phyloP scores from a whole-genome alignment of 2,113 vertebrate genomes.

The Notothenia rossii region DNA sequence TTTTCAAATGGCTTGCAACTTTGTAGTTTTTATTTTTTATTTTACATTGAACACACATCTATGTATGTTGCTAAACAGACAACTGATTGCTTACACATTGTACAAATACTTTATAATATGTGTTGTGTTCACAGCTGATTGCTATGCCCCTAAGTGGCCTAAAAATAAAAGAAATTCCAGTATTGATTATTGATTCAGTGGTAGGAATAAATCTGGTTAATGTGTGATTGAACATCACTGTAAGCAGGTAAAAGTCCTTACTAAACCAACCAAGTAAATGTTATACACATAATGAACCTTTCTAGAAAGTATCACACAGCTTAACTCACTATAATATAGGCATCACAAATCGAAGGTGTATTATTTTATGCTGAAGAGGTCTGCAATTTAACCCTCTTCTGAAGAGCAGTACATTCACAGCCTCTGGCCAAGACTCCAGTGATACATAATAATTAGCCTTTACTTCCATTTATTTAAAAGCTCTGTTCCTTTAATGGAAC shows the following conservation, averaged over 20 bases:
- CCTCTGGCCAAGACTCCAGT: constrained; percentile 33
- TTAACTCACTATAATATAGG: background rate
- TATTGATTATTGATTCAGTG: too few species aligned
- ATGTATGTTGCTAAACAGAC: too few species aligned
- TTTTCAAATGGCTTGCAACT: too few species aligned
- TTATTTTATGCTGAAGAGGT: background rate
- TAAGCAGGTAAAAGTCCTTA: background rate
- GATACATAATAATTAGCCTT: constrained; percentile 26
- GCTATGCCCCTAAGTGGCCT: too few species aligned
- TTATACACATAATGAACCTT: background rate
- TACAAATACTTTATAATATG: too few species aligned
- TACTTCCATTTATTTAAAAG: constrained; percentile 19
- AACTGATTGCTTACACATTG: too few species aligned
- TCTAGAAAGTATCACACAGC: background rate
- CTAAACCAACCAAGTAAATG: background rate
- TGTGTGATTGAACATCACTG: background rate
- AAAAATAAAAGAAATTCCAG: too few species aligned
- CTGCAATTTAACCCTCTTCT: constrained; percentile 15
- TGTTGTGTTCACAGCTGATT: too few species aligned
- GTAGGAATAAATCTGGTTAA: background rate
- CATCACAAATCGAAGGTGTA: background rate
- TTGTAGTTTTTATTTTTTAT: too few species aligned
- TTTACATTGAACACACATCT: too few species aligned
- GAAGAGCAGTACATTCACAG: constrained; percentile 24
- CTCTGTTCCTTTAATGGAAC: background rate